A percentile compares a stretch with the other conserved stretches of the same genome.
These are phyloP conservation scores for Myxocyprinus asiaticus DNA, from an alignment of 2,113 vertebrate species.

Conservation along the genomic window DNA sequence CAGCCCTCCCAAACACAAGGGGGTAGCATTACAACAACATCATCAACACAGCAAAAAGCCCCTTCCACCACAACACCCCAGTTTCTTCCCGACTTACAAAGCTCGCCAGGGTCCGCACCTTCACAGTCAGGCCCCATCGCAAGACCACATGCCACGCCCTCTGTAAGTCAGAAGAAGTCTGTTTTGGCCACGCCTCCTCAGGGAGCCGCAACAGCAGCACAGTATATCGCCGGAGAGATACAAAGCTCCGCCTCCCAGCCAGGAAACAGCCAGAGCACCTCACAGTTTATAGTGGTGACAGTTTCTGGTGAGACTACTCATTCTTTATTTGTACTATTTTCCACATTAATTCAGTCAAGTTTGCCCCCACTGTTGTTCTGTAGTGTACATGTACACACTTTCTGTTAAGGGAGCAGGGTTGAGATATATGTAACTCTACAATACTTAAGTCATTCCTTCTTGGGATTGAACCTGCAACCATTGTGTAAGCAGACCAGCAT, in stretches of 20 bases:
- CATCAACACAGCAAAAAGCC: constrained; percentile 64
- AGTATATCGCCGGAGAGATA: constrained; percentile 67
- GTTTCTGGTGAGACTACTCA: constrained; percentile 81
- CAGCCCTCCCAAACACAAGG: constrained; percentile 75
- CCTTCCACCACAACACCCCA: constrained; percentile 65
- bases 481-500: not conserved
- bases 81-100: constrained; percentile 79
- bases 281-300: constrained; percentile 90
- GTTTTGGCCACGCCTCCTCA: constrained; percentile 69
- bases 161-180: constrained; percentile 67
- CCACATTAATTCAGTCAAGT: too few species aligned
- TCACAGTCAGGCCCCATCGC: constrained; percentile 63
- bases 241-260: constrained; percentile 67
- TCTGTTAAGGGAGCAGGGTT: not conserved
- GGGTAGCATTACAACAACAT: constrained; percentile 70
- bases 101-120: constrained; percentile 59
- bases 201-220: constrained; percentile 56
- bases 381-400: not conserved
- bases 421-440: not conserved
- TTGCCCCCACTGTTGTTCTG: too few species aligned
- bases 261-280: constrained; percentile 73
- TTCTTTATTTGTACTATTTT: too few species aligned
- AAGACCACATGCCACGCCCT: constrained; percentile 58
- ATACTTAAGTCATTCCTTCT: not conserved
- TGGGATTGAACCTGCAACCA: not conserved